Evolutionary conservation across 2,888 invertebrate genomes (phyloP).

Genomic region (Halictus quadricinctus): DNA sequence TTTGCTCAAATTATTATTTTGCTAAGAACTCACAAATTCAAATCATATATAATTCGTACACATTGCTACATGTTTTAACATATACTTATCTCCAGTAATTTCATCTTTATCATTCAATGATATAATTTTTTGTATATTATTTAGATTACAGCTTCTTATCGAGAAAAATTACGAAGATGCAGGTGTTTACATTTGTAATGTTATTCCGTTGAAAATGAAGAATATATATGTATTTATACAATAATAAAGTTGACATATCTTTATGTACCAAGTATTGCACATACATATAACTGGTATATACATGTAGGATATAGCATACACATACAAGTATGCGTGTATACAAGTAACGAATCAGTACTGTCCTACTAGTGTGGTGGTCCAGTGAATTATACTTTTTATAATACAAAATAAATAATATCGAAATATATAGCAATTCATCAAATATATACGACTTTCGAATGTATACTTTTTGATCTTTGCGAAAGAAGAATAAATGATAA

Average conservation of each 20-base stretch:
- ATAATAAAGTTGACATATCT: neutral
- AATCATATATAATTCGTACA: neutral
- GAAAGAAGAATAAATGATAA: conserved; percentile 24
- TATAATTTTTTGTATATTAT: neutral
- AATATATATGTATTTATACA: neutral
- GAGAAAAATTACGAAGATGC: neutral
- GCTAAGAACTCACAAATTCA: neutral
- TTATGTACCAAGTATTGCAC: neutral
- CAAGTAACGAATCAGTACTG: conserved; percentile 23
- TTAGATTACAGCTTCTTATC: neutral
- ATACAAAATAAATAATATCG: conserved; percentile 36
- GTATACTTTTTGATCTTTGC: conserved; percentile 5
- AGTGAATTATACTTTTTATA: conserved; percentile 36
- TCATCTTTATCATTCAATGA: neutral
- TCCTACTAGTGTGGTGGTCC: conserved; percentile 38
- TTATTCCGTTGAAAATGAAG: neutral
- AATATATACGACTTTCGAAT: neutral
- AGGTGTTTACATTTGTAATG: neutral
- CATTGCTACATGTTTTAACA: neutral
- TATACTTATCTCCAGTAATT: neutral
- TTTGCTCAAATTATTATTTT: neutral
- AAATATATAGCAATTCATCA: conserved; percentile 22
- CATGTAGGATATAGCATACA: neutral
- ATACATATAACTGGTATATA: neutral
- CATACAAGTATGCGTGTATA: conserved; percentile 4